Base-by-base conservation (phyloP, 2,113 vertebrate species). In the Cryptotis parvus region DNA sequence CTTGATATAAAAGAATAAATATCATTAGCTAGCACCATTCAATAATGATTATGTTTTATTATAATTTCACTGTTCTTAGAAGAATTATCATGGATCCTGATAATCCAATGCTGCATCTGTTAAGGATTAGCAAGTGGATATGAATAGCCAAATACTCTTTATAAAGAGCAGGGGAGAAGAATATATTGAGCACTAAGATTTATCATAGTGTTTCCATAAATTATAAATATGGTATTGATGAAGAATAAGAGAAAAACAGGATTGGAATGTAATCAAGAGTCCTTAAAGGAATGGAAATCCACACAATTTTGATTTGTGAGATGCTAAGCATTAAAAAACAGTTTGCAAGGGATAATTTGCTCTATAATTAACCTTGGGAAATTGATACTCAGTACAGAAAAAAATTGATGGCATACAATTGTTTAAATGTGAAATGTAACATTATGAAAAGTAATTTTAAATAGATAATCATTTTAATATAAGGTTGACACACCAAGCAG, bases 301-400 rank as follows among this genome's bases (percentile, higher is more conserved):
- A 82, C 31, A 43, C 52, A 66, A 24, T 31, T 52, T 84, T 87
- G 37, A 82, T 22, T 86, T 83, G 6, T 89, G 76, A 86, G 61
- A 69, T 2, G 78, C 1, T 79, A 31, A 61, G 9, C 31, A 61
- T 27, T 85, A 12, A 73, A 24, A 8, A 74, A 9, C 27, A 89
- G 39, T 86, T 15, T 12, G 9, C 33, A 76, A 82, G 14, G 33
- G 10, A 68, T 6, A 82, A 77, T 8, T 82, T 69, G 69, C 12
- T 74, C 24, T 31, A 27, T 37, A 81, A 89, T 78, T 82, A 91
- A 45, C 39, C 29, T 41, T 76, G 9, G 22, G 27, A 35, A 86
- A 73, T 84, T 27, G 76, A 85, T 73, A 37, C 83, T 9, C 10
- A 68, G 37, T n/a, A 39, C 35, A 61, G 39, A 43, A 94, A 81